Evolutionary conservation across 2,797 vertebrate genomes (phyloP), one percentile per base, ranked within the genome.

Genomic region (Catamblyrhynchus diadema): DNA sequence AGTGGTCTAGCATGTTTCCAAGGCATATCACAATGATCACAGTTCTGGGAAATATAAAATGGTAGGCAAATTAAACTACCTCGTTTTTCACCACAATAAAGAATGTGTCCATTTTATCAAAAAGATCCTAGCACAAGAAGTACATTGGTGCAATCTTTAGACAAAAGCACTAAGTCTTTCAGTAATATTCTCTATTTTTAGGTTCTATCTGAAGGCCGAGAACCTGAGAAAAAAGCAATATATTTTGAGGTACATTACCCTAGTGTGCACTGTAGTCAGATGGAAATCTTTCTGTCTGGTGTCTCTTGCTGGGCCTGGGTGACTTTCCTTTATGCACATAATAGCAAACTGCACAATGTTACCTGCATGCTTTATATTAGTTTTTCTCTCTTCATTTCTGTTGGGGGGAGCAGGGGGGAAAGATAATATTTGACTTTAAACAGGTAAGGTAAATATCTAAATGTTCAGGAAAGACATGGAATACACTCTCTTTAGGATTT

Each of bases 401-500:
- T 3, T 14, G 42, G 3, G 0, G 4, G n/a, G 9, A 42, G 42
- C 18, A 42, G 8, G 21, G 4, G 8, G 7, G 6, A 19, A 28
- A 27, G 2, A 21, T 42, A 71, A 32, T 72, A 70, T 65, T 64
- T 92, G 41, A 18, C 60, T 62, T 70, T 61, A 67, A 85, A 75
- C 2, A 3, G 9, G 17, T 39, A 39, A 84, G 56, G 53, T 25
- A 60, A 72, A 85, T 47, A 42, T 30, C 62, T 53, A 77, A 82
- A 66, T 21, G 5, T 61, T 83, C 39, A 78, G 23, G 33, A 72
- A 81, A 51, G 18, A 66, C 75, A 59, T 30, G 2, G 11, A 47
- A 69, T 77, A 32, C 59, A 8, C 2, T 73, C 33, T 84, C 30
- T 64, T 81, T 70, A 59, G 37, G 22, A 11, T 81, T 86, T 73